Conservation (phyloP, 2,113 vertebrate genomes). For the Dipodomys stephensi region DNA sequence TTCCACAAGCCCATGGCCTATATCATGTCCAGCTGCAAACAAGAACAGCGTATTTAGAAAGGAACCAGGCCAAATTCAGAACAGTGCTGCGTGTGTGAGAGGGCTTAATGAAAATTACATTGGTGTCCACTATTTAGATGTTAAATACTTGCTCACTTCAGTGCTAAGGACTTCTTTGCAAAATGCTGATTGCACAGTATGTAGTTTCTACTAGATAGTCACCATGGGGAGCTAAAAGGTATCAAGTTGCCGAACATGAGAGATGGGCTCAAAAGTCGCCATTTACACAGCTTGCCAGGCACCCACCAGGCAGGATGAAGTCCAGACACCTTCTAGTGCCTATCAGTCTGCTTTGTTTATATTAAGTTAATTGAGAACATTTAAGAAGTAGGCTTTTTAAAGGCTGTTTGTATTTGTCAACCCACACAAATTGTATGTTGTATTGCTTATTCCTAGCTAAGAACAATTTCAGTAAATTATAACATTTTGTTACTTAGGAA, state of each 20-base stretch:
- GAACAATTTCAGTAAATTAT: slow-evolving; percentile 73
- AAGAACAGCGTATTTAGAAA: slow-evolving; percentile 77
- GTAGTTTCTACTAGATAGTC: background rate
- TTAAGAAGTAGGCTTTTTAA: slow-evolving; percentile 67
- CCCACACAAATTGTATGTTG: slow-evolving; percentile 73
- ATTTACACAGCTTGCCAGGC: background rate
- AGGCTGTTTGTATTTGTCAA: slow-evolving; percentile 74
- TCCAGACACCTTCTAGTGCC: slow-evolving; percentile 55
- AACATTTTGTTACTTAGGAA: slow-evolving; percentile 63
- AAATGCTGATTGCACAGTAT: background rate
- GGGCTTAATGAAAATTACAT: background rate
- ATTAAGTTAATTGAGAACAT: slow-evolving; percentile 69
- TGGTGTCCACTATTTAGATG: background rate
- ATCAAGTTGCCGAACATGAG: slow-evolving; percentile 30
- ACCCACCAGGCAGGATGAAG: background rate
- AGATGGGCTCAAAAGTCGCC: background rate
- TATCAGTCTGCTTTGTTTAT: slow-evolving; percentile 29
- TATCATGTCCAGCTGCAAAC: slow-evolving; percentile 96
- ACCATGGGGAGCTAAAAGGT: slow-evolving; percentile 33
- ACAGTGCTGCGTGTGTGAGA: background rate
- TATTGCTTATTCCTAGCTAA: slow-evolving; percentile 68
- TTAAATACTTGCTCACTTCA: background rate
- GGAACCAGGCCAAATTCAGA: background rate
- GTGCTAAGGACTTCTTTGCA: background rate
- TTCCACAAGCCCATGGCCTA: slow-evolving; percentile 77